Base-by-base conservation (phyloP, 2,888 invertebrate species). In the Pedicia rivosa region DNA sequence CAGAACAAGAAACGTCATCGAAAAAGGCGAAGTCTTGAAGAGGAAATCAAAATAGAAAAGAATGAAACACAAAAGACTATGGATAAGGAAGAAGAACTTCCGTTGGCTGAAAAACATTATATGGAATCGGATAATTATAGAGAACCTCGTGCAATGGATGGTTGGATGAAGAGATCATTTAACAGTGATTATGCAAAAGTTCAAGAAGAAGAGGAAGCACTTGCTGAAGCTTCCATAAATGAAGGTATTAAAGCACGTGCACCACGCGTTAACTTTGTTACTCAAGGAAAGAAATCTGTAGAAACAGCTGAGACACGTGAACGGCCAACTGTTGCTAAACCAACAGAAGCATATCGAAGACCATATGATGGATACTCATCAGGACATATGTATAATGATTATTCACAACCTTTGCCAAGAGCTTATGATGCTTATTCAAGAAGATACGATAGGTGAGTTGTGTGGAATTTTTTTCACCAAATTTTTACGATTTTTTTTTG, bases 191-290 rank as follows among this genome's bases (percentile, higher is more conserved):
- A 47, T 13, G 41, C 41, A 28, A 43, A 46, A 6, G 55, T 55
- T 14, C 44, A 46, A 15, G 49, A 48, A 12, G 53, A 53, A 38
- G 57, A 56, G 16, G 59, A 62, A 29, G 60, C 63, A 10, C 55
- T 70, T 3, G 62, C 67, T 1, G 65, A 70, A 0, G 61, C 65
- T 45, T 64, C 66, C 5, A 65, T 65, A 3, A 67, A 67, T 39
- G 72, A 72, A 14, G 57, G 68, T 3, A 62, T 66, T 16, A 67
- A 65, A 48, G 64, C 70, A 4, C 57, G 74, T 46, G 72, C 73
- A 56, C 74, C 75, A 1, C 56, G 73, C 46, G 72, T 75, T 2
- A 72, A 75, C 53, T 76, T 76, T 46, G 70, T 75, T 10, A 76
- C 75, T 0, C 74, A 74, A 50, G 67, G 69, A 19, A 54, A 51